These are phyloP conservation scores for Grammomys dolichurus DNA, from an alignment of 2,113 vertebrate genomes.

Conservation along the genomic window DNA sequence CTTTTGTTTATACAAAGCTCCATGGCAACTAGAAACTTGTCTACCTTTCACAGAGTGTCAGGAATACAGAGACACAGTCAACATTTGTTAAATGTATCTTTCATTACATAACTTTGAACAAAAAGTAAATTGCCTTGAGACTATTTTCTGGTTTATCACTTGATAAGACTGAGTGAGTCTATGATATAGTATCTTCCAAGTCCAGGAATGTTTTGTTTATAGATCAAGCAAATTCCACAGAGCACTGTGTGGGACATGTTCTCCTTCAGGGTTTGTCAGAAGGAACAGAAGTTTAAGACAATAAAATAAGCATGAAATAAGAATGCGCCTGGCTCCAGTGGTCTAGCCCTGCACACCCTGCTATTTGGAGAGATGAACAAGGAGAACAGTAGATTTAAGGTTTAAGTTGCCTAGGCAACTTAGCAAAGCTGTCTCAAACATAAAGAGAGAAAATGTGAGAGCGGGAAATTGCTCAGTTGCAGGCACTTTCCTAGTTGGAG, in stretches of 20 bases:
- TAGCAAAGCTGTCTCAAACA: neutral
- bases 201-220: neutral
- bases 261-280: neutral
- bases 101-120: neutral
- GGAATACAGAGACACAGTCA: neutral
- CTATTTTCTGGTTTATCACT: neutral
- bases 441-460: neutral
- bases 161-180: neutral
- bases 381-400: neutral
- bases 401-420: neutral
- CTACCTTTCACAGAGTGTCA: neutral
- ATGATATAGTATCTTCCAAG: neutral
- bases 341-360: neutral
- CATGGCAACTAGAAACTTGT: neutral
- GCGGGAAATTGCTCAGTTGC: too few relatives aligned
- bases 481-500: neutral
- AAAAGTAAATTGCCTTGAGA: neutral
- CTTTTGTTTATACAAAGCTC: neutral
- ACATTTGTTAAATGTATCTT: neutral
- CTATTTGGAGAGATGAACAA: neutral
- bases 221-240: neutral
- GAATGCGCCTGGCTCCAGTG: neutral
- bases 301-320: neutral
- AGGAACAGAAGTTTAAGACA: neutral
- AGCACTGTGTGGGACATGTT: neutral